Evolutionary conservation across 2,113 vertebrate genomes (phyloP).

Genomic region (Onychostruthus taczanowskii): DNA sequence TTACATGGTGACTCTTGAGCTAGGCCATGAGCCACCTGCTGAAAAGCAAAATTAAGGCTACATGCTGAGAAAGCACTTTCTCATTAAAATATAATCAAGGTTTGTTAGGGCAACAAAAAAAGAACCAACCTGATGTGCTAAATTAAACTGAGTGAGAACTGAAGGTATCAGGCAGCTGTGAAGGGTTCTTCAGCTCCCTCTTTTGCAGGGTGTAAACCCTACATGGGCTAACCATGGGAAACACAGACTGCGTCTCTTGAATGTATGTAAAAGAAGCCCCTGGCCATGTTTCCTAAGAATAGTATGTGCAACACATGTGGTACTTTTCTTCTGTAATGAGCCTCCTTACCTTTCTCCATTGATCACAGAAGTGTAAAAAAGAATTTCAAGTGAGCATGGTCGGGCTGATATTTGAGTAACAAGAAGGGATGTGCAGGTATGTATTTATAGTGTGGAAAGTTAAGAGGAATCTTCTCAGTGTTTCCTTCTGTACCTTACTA

Average conservation of each 20-base stretch:
- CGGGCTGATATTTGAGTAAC: background rate
- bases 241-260: background rate
- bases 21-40: background rate
- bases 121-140: background rate
- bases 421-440: background rate
- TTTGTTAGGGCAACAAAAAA: conserved; percentile 15
- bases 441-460: background rate
- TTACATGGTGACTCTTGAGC: conserved; percentile 1
- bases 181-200: background rate
- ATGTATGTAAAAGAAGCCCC: background rate
- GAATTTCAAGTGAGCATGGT: background rate
- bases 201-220: background rate
- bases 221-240: background rate
- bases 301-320: background rate
- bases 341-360: background rate
- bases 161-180: background rate
- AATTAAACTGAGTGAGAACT: background rate
- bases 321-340: background rate
- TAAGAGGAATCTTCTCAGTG: background rate
- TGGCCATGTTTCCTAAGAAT: background rate
- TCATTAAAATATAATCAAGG: conserved; percentile 30
- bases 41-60: conserved; percentile 38
- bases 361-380: background rate
- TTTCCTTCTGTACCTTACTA: background rate
- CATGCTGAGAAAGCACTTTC: background rate